Base-by-base conservation (phyloP, 1,140 invertebrate genomes). In the Eumaeus atala region DNA sequence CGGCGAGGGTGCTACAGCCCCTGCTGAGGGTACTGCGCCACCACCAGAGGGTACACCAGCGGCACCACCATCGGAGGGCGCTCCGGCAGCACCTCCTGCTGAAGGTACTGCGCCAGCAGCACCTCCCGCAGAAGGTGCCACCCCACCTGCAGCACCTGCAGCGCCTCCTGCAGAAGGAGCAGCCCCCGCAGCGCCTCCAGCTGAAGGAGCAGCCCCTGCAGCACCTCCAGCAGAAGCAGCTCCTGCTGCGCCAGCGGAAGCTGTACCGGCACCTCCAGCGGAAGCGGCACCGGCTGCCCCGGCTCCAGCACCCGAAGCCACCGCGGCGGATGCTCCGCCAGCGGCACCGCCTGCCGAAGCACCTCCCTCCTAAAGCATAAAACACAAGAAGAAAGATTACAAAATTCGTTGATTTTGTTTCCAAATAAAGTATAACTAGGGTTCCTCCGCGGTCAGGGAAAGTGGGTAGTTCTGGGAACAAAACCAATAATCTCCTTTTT, bases 1-100 rank as follows among this genome's bases (percentile, higher is more conserved):
- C 83, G 21, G 82, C 77, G 87, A 87, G 55, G 87, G 74, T 0
- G 42, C 63, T 0, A 53, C 62, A n/a, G 58, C 62, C 7, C 61
- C 52, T 8, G 51, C 67, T 11, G 37, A 42, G n/a, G 58, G n/a
- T n/a, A n/a, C n/a, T n/a, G n/a, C 36, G 33, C 58, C 50, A 0
- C 59, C 42, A 48, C 57, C 34, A 47, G 58, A 17, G n/a, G 56
- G 16, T 21, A 48, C 38, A 8, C 52, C 52, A 7, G 28, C 44
- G 0, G 52, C 48, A 11, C 48, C 58, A 10, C 64, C 64, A 0
- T 16, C 37, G 2, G 7, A 55, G 48, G 42, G 60, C 51, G 18
- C 59, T 28, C 75, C 77, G 40, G 77, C 75, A 33, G 75, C 64
- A 6, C 72, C 79, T 48, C 66, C 82, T 18, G 82, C 77, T 5